phyloP scores from a whole-genome alignment of 2,888 invertebrate genomes.

The Agriopis leucophaearia region DNA sequence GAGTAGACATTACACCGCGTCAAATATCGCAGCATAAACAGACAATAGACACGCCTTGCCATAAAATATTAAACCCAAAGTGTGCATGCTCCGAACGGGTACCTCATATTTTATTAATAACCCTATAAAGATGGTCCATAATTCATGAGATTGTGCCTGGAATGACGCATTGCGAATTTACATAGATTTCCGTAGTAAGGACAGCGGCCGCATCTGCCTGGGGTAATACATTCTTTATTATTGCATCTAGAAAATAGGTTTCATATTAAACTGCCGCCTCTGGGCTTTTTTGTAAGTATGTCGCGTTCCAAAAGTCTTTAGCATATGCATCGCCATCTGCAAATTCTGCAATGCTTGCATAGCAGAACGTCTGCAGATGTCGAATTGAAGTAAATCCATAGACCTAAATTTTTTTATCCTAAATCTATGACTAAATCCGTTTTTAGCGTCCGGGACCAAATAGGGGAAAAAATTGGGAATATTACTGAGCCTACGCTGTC shows the following conservation, averaged over 20 bases:
- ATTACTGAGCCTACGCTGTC: too few relatives aligned
- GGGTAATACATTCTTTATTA: constrained; percentile 74
- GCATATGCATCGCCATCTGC: background rate
- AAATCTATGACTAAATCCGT: too few relatives aligned
- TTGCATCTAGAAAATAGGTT: constrained; percentile 63
- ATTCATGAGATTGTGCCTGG: constrained; percentile 71
- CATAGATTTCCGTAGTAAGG: constrained; percentile 69
- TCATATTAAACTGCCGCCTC: constrained; percentile 47
- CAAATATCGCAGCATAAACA: constrained; percentile 18
- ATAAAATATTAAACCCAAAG: constrained; percentile 39
- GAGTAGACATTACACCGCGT: background rate
- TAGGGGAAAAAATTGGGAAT: too few relatives aligned
- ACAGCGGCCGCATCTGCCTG: constrained; percentile 70
- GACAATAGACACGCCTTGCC: constrained; percentile 30
- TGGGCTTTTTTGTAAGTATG: constrained; percentile 24
- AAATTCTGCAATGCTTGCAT: constrained; percentile 7
- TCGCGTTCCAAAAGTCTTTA: constrained; percentile 5
- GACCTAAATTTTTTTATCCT: too few relatives aligned
- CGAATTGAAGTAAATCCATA: background rate
- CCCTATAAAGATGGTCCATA: constrained; percentile 62
- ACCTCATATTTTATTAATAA: constrained; percentile 46
- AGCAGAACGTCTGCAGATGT: background rate
- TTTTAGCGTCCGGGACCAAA: too few relatives aligned
- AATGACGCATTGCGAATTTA: constrained; percentile 78
- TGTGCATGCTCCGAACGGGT: constrained; percentile 25